Evolutionary conservation across 2,797 vertebrate species (phyloP).

Genomic region (Rousettus madagascariensis): DNA sequence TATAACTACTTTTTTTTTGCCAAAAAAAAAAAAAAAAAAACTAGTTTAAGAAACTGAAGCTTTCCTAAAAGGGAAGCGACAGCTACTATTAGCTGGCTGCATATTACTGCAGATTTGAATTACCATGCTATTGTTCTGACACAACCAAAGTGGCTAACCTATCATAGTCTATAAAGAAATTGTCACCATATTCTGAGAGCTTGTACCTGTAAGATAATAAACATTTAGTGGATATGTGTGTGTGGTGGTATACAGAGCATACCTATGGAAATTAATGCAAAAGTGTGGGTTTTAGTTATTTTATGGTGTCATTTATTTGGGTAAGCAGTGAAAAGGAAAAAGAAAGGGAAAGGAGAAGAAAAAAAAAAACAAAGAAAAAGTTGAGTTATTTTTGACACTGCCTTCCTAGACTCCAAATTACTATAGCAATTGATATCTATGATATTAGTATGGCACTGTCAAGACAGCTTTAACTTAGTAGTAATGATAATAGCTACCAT

Average conservation of each 20-base stretch:
- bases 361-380: neutral
- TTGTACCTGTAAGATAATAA: neutral
- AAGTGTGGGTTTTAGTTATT: neutral
- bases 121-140: neutral
- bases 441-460: neutral
- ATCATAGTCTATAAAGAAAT: neutral
- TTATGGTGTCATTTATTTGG: neutral
- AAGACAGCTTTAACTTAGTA: neutral
- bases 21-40: no score
- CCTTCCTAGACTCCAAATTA: neutral
- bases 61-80: conserved; percentile 25
- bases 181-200: neutral
- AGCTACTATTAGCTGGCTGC: neutral
- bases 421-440: neutral
- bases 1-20: neutral
- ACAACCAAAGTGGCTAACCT: neutral
- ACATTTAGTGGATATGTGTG: neutral
- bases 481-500: neutral
- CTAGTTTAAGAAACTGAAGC: neutral
- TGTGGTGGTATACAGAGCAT: neutral
- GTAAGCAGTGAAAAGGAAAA: neutral
- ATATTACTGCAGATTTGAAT: neutral
- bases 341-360: neutral
- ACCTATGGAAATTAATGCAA: neutral
- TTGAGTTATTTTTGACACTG: neutral